A percentile compares a stretch with the other conserved stretches of the same genome.
These are phyloP conservation scores for Biston betularia DNA, from an alignment of 2,888 invertebrate genomes.

Conservation along the genomic window DNA sequence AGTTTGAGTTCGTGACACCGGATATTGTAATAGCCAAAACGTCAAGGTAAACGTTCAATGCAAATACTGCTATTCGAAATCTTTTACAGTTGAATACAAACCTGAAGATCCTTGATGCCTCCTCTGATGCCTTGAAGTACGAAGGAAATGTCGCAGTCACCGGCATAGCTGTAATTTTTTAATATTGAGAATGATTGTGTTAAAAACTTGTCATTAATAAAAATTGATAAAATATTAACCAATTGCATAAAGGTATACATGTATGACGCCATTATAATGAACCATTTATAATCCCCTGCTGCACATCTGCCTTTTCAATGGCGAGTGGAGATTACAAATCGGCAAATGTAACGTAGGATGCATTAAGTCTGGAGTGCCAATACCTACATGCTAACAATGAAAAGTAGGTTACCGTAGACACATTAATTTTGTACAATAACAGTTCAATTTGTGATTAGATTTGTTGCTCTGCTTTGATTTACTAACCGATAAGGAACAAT, in stretches of 20 bases:
- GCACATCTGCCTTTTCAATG: too few relatives aligned
- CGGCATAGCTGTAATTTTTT: slow-evolving; percentile 93
- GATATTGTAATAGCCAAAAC: too few relatives aligned
- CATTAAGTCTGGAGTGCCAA: too few relatives aligned
- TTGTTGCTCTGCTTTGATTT: neutral
- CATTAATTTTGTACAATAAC: too few relatives aligned
- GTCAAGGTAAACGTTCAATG: too few relatives aligned
- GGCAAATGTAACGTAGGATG: too few relatives aligned
- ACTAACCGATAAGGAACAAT: neutral
- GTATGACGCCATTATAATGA: too few relatives aligned
- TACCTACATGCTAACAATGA: neutral
- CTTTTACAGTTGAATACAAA: slow-evolving; percentile 49
- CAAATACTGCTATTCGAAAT: neutral
- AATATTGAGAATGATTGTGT: neutral
- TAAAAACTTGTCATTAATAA: neutral
- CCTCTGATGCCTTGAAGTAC: slow-evolving; percentile 93
- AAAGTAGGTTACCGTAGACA: neutral
- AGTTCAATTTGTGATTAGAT: neutral
- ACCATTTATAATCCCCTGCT: too few relatives aligned
- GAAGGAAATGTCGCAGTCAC: slow-evolving; percentile 98
- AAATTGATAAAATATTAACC: neutral
- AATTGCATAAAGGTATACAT: too few relatives aligned
- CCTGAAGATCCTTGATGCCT: slow-evolving; percentile 94
- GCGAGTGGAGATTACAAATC: too few relatives aligned
- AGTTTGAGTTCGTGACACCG: too few relatives aligned